Evolutionary conservation across 2,797 vertebrate genomes (phyloP), one percentile per base, ranked within the genome.

Genomic region (Rallus crepitans): DNA sequence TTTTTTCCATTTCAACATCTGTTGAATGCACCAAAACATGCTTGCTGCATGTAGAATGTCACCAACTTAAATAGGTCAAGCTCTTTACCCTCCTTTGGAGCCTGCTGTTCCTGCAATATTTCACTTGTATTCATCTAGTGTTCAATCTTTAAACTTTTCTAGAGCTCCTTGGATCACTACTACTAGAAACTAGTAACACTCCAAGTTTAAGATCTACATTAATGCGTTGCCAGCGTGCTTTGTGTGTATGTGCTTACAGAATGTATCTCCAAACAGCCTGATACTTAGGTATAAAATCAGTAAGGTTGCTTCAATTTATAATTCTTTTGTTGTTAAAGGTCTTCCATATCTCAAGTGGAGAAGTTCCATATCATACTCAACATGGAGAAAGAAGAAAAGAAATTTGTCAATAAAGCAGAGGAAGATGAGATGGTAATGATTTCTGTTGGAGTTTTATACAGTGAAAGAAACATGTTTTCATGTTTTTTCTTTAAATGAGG

Each of bases 381-480:
- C 95, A 99, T 99, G 99, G 99, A 99, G 97, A 99, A 98, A 95
- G 99, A 99, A 97, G 99, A 99, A 93, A 97, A 98, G 82, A 99
- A 99, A 94, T 96, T 98, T 87, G 97, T 99, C 96, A 99, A 99
- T 97, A 98, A 99, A 96, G 98, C 98, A 80, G 98, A 99, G 92
- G 99, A 99, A 96, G 99, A 99, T 97, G 99, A 99, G 98, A 99
- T 99, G 99, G 99, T 99, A 98, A 95, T 71, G 8, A 60, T 16
- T 82, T 93, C 70, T 84, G 8, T 93, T 87, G 2, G 4, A 0
- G 48, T 82, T 79, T 80, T 69, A 31, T 55, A 30, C 14, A 61
- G 10, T 31, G 30, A 14, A 70, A 47, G 9, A 52, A 82, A 53
- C 8, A 3, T 0, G 4, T 77, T 66, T 71, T 66, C 39, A 61